Percentiles rank a stretch among this genome's conserved stretches.
Evolutionary conservation across 37 sponge, comb jelly and placozoan genomes (phyloP).

Genomic region (Oopsacas minuta): DNA sequence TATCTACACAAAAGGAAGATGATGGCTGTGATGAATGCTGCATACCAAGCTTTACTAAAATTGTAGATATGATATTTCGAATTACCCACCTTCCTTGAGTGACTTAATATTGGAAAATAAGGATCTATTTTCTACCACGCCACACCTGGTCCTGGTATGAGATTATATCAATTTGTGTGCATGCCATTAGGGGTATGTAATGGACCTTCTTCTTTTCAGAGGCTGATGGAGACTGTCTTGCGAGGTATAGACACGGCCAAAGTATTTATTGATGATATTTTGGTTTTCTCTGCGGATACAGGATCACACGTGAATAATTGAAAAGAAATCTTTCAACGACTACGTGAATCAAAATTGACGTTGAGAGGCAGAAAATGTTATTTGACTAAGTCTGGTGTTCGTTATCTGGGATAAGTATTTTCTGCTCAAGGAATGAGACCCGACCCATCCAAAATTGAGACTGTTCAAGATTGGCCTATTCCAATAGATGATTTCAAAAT

Average conservation of each 20-base stretch:
- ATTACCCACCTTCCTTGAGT: conserved; percentile 11
- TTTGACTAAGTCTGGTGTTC: conserved; percentile 6
- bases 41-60: too few relatives aligned
- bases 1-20: too few relatives aligned
- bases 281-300: conserved; percentile 19
- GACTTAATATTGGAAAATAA: conserved; percentile 23
- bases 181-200: conserved; percentile 34
- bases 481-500: conserved; percentile 20
- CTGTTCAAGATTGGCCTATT: conserved; percentile 26
- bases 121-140: too few relatives aligned
- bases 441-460: conserved; percentile 13
- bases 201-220: conserved; percentile 30
- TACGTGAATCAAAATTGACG: conserved; percentile 20
- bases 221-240: conserved; percentile 31
- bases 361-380: conserved; percentile 8
- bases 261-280: conserved; percentile 28
- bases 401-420: conserved; percentile 25
- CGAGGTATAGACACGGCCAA: conserved; percentile 11
- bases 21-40: too few relatives aligned
- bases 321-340: conserved; percentile 14
- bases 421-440: conserved; percentile 24
- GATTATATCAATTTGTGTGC: conserved; percentile 23
- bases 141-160: conserved; percentile 23
- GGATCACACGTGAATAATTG: conserved; percentile 25
- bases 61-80: conserved; percentile 40